Percentiles rank a stretch among this genome's conserved stretches.
Evolutionary conservation across 2,113 vertebrate species (phyloP).

Genomic region (Poeciliopsis occidentalis): DNA sequence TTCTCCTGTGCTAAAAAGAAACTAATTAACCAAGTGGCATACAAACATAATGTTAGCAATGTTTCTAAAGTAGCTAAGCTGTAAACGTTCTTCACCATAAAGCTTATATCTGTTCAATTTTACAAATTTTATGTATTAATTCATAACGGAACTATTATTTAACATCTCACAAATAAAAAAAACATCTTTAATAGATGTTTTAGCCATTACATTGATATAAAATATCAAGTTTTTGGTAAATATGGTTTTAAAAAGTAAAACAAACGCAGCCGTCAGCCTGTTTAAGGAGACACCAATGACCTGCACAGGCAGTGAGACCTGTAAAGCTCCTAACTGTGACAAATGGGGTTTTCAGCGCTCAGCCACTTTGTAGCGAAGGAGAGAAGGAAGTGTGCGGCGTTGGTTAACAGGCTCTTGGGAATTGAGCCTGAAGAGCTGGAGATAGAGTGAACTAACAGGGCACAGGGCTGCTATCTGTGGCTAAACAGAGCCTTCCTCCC

Average conservation of each 20-base stretch:
- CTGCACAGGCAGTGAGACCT: slow-evolving; percentile 23
- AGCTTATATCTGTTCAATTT: no score
- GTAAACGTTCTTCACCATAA: no score
- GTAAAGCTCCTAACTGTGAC: slow-evolving; percentile 53
- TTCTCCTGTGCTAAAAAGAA: not conserved
- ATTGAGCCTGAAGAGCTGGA: slow-evolving; percentile 42
- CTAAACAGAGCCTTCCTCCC: slow-evolving; percentile 53
- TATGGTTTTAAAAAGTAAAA: no score
- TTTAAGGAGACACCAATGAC: not conserved
- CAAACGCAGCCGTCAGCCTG: not conserved
- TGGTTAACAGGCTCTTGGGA: slow-evolving; percentile 61
- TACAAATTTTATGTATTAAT: no score
- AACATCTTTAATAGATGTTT: no score
- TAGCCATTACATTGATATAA: no score
- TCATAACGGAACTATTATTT: no score
- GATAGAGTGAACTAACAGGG: slow-evolving; percentile 64
- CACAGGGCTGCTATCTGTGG: slow-evolving; percentile 63
- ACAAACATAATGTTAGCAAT: no score
- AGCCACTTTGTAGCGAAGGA: slow-evolving; percentile 45
- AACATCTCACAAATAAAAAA: no score
- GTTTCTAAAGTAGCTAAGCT: no score
- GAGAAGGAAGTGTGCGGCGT: slow-evolving; percentile 21
- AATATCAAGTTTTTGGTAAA: no score
- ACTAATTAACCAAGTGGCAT: not conserved
- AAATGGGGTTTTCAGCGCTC: slow-evolving; percentile 59